A percentile compares a stretch with the other conserved stretches of the same genome.
phyloP scores from a whole-genome alignment of 2,888 invertebrate genomes.

The Chesias legatella region DNA sequence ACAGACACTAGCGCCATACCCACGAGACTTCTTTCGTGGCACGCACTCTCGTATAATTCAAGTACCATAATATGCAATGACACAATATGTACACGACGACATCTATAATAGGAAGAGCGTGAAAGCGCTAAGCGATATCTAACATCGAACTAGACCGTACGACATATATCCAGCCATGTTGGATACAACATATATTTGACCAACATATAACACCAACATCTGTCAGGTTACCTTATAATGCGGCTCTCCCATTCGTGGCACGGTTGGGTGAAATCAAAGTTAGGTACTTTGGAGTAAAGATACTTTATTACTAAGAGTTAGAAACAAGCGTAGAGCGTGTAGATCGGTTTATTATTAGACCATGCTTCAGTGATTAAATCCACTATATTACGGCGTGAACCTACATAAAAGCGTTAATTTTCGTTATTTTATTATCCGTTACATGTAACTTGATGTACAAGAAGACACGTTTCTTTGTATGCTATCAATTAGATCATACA shows the following conservation, averaged over 20 bases:
- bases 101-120: conserved; percentile 41
- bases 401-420: conserved; percentile 65
- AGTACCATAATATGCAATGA: conserved; percentile 17
- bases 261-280: conserved; percentile 75
- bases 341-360: conserved; percentile 44
- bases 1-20: no score
- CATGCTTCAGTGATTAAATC: conserved; percentile 57
- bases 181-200: conserved; percentile 50
- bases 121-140: conserved; percentile 65
- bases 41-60: no score
- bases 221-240: conserved; percentile 68
- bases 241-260: conserved; percentile 70
- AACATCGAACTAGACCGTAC: conserved; percentile 67
- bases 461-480: conserved; percentile 54
- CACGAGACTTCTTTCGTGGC: no score
- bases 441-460: conserved; percentile 62
- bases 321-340: conserved; percentile 64
- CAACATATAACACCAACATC: conserved; percentile 58
- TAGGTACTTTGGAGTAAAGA: conserved; percentile 77
- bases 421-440: conserved; percentile 36
- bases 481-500: conserved; percentile 55
- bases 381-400: conserved; percentile 57
- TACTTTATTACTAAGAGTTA: conserved; percentile 77
- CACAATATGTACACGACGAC: conserved; percentile 23
- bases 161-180: conserved; percentile 53